Evolutionary conservation across 2,797 vertebrate species (phyloP).

Genomic region (Lagocephalus sceleratus): DNA sequence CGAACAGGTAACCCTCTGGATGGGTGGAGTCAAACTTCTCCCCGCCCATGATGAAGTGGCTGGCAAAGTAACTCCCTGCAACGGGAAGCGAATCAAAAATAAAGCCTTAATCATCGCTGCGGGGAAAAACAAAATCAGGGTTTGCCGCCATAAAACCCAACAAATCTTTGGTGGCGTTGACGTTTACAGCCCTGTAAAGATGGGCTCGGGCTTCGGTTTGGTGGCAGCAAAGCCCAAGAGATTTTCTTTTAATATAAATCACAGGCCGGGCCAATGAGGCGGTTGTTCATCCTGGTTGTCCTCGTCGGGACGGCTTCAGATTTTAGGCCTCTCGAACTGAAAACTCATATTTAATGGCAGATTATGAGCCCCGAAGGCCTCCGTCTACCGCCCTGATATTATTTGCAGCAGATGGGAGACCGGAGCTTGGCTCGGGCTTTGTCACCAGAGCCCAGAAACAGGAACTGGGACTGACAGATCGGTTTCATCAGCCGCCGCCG

Average conservation of each 20-base stretch:
- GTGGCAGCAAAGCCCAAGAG: conserved; percentile 31
- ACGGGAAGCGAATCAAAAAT: neutral
- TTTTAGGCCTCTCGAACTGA: neutral
- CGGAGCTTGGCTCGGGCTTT: conserved; percentile 18
- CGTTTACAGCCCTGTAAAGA: neutral
- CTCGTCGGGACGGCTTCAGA: conserved; percentile 10
- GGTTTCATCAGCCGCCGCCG: conserved; percentile 36
- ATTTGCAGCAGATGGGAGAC: conserved; percentile 53
- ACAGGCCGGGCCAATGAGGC: conserved; percentile 49
- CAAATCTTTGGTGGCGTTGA: neutral
- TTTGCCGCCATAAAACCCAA: neutral
- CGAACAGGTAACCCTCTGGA: conserved; percentile 96
- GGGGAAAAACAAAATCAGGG: neutral
- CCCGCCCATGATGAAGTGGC: conserved; percentile 98
- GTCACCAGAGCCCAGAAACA: conserved; percentile 59
- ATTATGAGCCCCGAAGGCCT: too few species aligned
- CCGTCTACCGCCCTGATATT: conserved; percentile 36
- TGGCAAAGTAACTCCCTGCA: conserved; percentile 95
- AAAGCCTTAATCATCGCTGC: too few species aligned
- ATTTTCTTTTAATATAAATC: conserved; percentile 40
- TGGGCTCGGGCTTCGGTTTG: conserved; percentile 1
- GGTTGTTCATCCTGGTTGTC: too few species aligned
- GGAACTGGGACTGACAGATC: conserved; percentile 57
- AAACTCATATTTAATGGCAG: too few species aligned
- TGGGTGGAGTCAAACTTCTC: conserved; percentile 98